Percentiles rank a stretch among this genome's conserved stretches.
Evolutionary conservation across 2,113 vertebrate genomes (phyloP).

Genomic region (Leucopsar rothschildi): DNA sequence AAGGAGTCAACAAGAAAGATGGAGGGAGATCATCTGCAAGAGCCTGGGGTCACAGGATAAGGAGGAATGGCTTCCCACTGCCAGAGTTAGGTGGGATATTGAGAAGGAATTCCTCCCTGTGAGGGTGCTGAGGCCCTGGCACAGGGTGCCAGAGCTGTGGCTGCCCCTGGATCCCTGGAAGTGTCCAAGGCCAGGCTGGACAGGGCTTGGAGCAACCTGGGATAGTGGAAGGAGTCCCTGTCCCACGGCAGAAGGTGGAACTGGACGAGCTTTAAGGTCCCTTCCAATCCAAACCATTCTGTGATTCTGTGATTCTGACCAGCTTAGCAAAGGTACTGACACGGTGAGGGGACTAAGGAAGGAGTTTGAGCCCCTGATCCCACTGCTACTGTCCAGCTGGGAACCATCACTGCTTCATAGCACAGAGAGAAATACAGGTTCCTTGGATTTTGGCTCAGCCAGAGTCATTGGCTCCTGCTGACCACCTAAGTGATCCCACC

Average conservation of each 20-base stretch:
- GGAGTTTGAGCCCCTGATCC: neutral
- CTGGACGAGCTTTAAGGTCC: accelerated
- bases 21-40: neutral
- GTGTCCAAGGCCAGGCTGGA: accelerated
- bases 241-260: neutral
- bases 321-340: neutral
- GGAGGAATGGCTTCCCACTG: neutral
- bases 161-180: neutral
- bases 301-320: neutral
- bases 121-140: accelerated
- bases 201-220: accelerated
- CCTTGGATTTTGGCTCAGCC: neutral
- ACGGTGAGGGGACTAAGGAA: neutral
- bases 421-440: neutral
- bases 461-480: neutral
- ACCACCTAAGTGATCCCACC: neutral
- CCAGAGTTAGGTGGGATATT: neutral
- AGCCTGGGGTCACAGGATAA: neutral
- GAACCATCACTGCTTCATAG: neutral
- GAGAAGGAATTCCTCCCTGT: neutral
- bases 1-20: neutral
- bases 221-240: neutral
- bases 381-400: neutral
- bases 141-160: neutral
- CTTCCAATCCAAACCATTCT: neutral